Percentiles rank a stretch among this genome's conserved stretches.
Conservation (phyloP, 2,797 vertebrate species). For the Fundulus diaphanus region DNA sequence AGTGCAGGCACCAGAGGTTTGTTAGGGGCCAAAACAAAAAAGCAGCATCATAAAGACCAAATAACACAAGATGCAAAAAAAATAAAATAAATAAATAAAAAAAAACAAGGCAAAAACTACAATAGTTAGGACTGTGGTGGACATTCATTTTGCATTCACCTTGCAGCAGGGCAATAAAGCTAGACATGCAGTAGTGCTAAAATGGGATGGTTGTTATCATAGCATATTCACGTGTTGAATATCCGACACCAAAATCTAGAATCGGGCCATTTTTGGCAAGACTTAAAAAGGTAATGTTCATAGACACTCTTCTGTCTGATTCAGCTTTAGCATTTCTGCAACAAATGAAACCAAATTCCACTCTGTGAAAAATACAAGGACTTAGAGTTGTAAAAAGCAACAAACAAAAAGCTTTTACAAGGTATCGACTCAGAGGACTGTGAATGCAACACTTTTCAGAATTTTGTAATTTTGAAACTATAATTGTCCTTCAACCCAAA, state of each 20-base stretch:
- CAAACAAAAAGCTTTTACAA: no score
- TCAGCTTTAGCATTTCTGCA: neutral
- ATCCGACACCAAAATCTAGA: neutral
- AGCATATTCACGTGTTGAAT: neutral
- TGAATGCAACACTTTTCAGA: neutral
- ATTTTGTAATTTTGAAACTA: neutral
- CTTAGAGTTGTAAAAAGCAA: neutral
- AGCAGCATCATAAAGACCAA: neutral
- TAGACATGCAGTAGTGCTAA: constrained; percentile 27
- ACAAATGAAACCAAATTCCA: no score
- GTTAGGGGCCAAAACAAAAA: neutral
- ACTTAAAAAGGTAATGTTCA: neutral
- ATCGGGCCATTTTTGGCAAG: neutral
- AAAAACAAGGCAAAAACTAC: neutral
- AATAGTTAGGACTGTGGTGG: no score
- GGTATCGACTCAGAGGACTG: neutral
- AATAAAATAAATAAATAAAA: no score
- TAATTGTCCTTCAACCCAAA: neutral
- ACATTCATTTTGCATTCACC: no score
- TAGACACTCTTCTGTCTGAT: neutral
- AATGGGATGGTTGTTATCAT: constrained; percentile 3
- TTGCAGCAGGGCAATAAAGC: neutral
- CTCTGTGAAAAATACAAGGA: neutral
- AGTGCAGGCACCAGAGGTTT: neutral
- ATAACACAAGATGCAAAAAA: no score